Evolutionary conservation across 2,797 vertebrate species (phyloP), one percentile per base, ranked within the genome.

Genomic region (Scolopax bukidnonensis): DNA sequence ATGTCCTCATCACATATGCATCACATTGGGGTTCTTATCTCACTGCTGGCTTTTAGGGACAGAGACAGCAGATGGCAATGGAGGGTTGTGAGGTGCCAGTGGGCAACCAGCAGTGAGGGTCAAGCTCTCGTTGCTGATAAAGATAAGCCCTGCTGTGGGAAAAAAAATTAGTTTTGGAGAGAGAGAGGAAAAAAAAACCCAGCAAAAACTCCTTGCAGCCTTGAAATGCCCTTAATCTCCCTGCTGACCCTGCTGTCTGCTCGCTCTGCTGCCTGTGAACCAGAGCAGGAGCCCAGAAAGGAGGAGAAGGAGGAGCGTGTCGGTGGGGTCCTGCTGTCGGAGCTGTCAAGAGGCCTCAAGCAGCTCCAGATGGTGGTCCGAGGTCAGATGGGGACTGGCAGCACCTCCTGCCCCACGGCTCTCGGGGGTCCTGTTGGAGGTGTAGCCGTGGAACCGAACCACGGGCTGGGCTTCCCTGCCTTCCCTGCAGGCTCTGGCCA

Each of bases 11-110:
- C 38, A 12, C 47, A 11, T 9, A 18, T 1, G 8, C n/a, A 23
- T 56, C 2, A 0, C 41, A 16, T 14, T 0, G 0, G 33, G 33
- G 30, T 6, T 41, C 48, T 47, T 1, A 1, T 43, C 41, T n/a
- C 1, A 0, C 56, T 48, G 20, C 19, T 67, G 51, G 32, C 4
- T 57, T 68, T 63, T 56, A 41, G 14, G 25, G 36, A 21, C 1
- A 1, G 10, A 48, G 61, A 19, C 33, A n/a, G 57, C 50, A 54
- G 53, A 47, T 1, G 1, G 48, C 41, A 16, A n/a, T 13, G 54
- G 24, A 33, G 59, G 53, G 12, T 47, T 50, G 67, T 8, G 73
- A 63, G 85, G 41, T 2, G 1, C 4, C 3, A 4, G 8, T 3
- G 27, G 19, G 25, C 30, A 30, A 41, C 21, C 60, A 38, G 50